Conservation (phyloP, 1,140 invertebrate species). For the Rhagoletis pomonella region DNA sequence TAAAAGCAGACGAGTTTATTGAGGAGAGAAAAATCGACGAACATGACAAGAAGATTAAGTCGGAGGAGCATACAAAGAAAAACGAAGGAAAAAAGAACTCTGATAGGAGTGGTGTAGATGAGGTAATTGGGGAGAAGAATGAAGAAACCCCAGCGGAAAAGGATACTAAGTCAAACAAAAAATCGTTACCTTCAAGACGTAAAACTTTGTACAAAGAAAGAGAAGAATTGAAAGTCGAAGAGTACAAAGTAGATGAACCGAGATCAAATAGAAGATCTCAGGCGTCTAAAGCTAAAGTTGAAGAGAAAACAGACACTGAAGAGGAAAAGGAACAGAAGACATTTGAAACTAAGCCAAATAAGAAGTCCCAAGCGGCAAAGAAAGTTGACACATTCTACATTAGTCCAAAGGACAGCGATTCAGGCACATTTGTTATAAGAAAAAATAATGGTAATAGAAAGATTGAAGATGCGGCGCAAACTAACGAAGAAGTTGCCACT, state of each 20-base stretch:
- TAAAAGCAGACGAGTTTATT: neutral
- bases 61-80: neutral
- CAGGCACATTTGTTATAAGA: neutral
- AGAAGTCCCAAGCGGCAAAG: neutral
- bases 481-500: neutral
- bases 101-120: neutral
- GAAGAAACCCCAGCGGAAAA: no score
- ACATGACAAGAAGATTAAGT: neutral
- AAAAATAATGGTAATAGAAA: neutral
- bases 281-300: neutral
- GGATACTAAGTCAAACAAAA: neutral
- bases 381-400: slow-evolving; percentile 28
- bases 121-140: neutral
- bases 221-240: neutral
- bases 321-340: neutral
- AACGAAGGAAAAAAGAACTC: no score
- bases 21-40: neutral
- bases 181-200: neutral
- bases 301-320: neutral
- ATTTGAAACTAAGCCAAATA: neutral
- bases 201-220: neutral
- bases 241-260: neutral
- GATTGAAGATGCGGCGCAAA: neutral
- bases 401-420: slow-evolving; percentile 49
- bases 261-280: neutral